Conservation (phyloP, 1,140 invertebrate species). For the Macrobrachium rosenbergii region DNA sequence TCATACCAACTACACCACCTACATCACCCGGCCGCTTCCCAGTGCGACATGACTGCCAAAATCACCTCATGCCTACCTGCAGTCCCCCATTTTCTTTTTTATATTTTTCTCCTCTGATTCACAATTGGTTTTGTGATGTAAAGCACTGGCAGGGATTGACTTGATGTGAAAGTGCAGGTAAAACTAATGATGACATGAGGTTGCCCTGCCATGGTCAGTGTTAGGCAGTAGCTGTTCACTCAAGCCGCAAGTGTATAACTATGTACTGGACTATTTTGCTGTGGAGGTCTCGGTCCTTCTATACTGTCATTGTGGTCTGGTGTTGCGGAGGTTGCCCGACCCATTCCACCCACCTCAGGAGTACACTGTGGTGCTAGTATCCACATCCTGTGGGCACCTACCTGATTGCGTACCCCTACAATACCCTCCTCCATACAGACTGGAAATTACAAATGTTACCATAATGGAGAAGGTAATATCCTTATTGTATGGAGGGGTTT, state of each 20-base stretch:
- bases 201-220: constrained; percentile 61
- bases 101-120: constrained; percentile 1
- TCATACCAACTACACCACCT: constrained; percentile 32
- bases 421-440: too few species aligned
- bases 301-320: constrained; percentile 60
- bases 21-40: constrained; percentile 58
- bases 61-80: constrained; percentile 59
- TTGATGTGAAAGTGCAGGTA: constrained; percentile 40
- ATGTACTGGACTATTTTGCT: constrained; percentile 52
- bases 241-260: constrained; percentile 58
- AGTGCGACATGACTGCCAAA: constrained; percentile 61
- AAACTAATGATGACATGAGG: constrained; percentile 44
- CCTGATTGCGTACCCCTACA: constrained; percentile 5
- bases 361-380: constrained; percentile 55
- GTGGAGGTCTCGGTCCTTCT: constrained; percentile 55
- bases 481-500: not conserved
- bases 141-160: constrained; percentile 6
- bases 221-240: constrained; percentile 61
- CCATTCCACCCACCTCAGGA: constrained; percentile 34
- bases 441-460: too few species aligned
- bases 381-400: constrained; percentile 40
- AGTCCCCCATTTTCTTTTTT: constrained; percentile 22
- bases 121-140: not conserved
- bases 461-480: constrained; percentile 23
- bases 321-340: constrained; percentile 55